A percentile compares a stretch with the other conserved stretches of the same genome.
Conservation (phyloP, 2,113 vertebrate genomes). For the Protomyctophum bolini region DNA sequence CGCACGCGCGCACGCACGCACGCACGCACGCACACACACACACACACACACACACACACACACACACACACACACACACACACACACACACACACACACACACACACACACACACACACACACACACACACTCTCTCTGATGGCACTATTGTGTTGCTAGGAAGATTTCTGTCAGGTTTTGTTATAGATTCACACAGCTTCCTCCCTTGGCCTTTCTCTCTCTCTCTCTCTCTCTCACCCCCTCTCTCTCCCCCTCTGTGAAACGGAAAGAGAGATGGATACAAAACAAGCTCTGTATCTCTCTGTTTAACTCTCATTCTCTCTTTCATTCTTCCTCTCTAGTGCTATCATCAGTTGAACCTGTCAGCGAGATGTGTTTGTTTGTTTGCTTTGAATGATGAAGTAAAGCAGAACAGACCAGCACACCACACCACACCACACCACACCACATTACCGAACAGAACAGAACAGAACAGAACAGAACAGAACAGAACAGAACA, state of each 20-base stretch:
- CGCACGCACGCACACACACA: slow-evolving; percentile 12
- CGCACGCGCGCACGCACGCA: slow-evolving; percentile 17
- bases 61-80: slow-evolving; percentile 20
- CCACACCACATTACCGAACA: slow-evolving; percentile 34
- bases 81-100: slow-evolving; percentile 16
- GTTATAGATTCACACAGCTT: slow-evolving; percentile 32
- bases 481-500: too few relatives aligned
- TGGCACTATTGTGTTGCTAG: slow-evolving; percentile 35
- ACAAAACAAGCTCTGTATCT: not conserved
- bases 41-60: slow-evolving; percentile 17
- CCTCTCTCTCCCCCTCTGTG: too few relatives aligned
- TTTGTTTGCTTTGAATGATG: not conserved
- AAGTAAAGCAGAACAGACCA: too few relatives aligned
- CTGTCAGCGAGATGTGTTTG: slow-evolving; percentile 32
- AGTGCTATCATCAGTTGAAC: slow-evolving; percentile 62
- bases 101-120: slow-evolving; percentile 15
- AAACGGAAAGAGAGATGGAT: too few relatives aligned
- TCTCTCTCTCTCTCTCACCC: not conserved
- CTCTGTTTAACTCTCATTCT: not conserved
- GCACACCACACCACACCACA: slow-evolving; percentile 13
- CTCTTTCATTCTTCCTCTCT: slow-evolving; percentile 5
- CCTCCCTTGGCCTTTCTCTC: not conserved
- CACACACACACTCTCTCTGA: slow-evolving; percentile 7
- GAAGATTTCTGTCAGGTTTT: slow-evolving; percentile 56
- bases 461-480: slow-evolving; percentile 25